Evolutionary conservation across 2,797 vertebrate genomes (phyloP).

Genomic region (Clarias pachynema): DNA sequence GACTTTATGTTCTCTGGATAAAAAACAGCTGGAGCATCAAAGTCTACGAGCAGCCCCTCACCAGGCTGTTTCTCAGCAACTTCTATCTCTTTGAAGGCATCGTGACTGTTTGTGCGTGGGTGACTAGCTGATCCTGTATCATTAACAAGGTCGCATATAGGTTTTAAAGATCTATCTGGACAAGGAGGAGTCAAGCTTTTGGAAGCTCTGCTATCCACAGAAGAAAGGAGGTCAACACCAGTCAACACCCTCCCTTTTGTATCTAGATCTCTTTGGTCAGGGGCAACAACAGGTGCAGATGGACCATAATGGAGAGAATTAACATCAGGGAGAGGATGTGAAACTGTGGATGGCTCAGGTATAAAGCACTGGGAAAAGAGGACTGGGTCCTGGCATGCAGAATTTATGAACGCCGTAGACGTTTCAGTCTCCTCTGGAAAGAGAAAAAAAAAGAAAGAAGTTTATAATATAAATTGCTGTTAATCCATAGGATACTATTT

Average conservation of each 20-base stretch:
- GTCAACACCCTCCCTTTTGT: constrained; percentile 79
- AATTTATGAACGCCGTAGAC: constrained; percentile 65
- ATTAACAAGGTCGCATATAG: constrained; percentile 90
- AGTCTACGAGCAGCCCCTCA: constrained; percentile 72
- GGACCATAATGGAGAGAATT: constrained; percentile 72
- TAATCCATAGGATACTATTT: background rate
- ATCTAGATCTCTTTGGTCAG: constrained; percentile 60
- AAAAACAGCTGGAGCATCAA: constrained; percentile 68
- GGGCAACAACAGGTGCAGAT: constrained; percentile 45
- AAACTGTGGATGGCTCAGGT: constrained; percentile 59
- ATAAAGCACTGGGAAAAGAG: constrained; percentile 68
- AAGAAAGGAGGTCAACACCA: constrained; percentile 90
- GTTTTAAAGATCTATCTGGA: constrained; percentile 80
- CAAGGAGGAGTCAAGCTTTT: constrained; percentile 74
- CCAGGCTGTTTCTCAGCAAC: constrained; percentile 67
- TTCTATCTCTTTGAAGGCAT: constrained; percentile 75
- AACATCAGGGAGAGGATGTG: constrained; percentile 69
- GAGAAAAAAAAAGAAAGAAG: constrained; percentile 14
- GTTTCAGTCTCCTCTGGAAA: constrained; percentile 83
- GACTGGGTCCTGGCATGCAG: constrained; percentile 68
- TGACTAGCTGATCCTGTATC: constrained; percentile 82
- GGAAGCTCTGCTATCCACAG: constrained; percentile 78
- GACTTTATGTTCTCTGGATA: constrained; percentile 39
- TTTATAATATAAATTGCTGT: background rate
- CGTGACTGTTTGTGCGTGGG: constrained; percentile 66